Evolutionary conservation across 2,888 invertebrate genomes (phyloP).

Genomic region (Acanthoscelides obtectus): DNA sequence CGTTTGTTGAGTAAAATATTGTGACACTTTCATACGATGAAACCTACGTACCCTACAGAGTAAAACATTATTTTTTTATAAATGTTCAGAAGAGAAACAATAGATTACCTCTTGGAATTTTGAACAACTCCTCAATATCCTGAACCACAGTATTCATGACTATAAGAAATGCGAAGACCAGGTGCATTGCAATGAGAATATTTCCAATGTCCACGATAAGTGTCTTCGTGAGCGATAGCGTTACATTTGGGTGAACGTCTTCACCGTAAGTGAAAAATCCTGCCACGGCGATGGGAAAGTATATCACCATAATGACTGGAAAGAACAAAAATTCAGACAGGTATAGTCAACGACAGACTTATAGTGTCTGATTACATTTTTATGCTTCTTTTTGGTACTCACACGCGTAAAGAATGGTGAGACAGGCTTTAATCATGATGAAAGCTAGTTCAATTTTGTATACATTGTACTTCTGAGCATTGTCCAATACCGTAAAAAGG

Average conservation of each 20-base stretch:
- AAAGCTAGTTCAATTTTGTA: too few species aligned
- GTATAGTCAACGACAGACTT: too few species aligned
- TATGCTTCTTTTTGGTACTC: too few species aligned
- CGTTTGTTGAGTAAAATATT: slow-evolving; percentile 6
- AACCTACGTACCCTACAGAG: neutral
- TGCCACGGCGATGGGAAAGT: slow-evolving; percentile 57
- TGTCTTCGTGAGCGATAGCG: slow-evolving; percentile 53
- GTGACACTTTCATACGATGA: too few species aligned
- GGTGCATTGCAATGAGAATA: slow-evolving; percentile 60
- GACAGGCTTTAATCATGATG: too few species aligned
- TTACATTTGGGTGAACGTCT: slow-evolving; percentile 56
- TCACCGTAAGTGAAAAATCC: slow-evolving; percentile 64
- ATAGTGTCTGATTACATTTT: too few species aligned
- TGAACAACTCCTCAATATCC: slow-evolving; percentile 62
- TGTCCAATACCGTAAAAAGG: too few species aligned
- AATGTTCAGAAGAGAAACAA: too few species aligned
- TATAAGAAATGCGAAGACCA: slow-evolving; percentile 63
- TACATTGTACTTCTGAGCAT: too few species aligned
- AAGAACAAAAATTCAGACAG: slow-evolving; percentile 12
- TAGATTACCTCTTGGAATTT: slow-evolving; percentile 55
- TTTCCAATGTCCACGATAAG: slow-evolving; percentile 55
- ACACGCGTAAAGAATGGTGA: too few species aligned
- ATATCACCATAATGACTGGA: slow-evolving; percentile 54
- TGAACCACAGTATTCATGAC: slow-evolving; percentile 69
- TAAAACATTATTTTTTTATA: too few species aligned